Conservation (phyloP, 2,113 vertebrate genomes). For the Pteruthius melanotis region DNA sequence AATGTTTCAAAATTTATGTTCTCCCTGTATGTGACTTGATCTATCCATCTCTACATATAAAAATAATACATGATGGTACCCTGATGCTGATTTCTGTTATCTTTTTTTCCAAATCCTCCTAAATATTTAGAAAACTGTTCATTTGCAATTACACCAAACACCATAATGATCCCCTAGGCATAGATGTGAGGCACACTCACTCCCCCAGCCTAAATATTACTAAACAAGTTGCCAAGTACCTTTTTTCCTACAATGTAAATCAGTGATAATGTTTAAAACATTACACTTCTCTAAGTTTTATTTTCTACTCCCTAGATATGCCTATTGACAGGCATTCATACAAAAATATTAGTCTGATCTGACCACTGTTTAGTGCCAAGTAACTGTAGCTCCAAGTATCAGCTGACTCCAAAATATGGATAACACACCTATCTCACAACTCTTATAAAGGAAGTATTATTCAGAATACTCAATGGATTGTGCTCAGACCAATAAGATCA, state of each 20-base stretch:
- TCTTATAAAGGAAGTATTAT: background rate
- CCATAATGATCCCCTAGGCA: background rate
- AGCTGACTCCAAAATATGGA: background rate
- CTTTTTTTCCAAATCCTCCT: background rate
- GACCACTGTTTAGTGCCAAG: background rate
- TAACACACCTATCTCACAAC: background rate
- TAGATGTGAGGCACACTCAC: background rate
- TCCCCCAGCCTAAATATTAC: background rate
- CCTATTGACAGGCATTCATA: background rate
- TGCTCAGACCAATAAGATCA: background rate
- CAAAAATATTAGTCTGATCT: background rate
- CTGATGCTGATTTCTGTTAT: background rate
- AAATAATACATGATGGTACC: background rate
- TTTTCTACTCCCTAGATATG: background rate
- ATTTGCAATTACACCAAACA: background rate
- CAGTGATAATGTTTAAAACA: background rate
- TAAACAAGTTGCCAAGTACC: background rate
- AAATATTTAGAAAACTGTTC: background rate
- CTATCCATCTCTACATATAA: background rate
- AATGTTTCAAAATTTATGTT: background rate
- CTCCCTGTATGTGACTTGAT: background rate
- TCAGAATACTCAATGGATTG: background rate
- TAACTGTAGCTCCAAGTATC: background rate
- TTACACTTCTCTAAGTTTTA: background rate
- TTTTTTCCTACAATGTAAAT: background rate